Evolutionary conservation across 2,888 invertebrate species (phyloP), one percentile per base, ranked within the genome.

Genomic region (Latheticus oryzae): DNA sequence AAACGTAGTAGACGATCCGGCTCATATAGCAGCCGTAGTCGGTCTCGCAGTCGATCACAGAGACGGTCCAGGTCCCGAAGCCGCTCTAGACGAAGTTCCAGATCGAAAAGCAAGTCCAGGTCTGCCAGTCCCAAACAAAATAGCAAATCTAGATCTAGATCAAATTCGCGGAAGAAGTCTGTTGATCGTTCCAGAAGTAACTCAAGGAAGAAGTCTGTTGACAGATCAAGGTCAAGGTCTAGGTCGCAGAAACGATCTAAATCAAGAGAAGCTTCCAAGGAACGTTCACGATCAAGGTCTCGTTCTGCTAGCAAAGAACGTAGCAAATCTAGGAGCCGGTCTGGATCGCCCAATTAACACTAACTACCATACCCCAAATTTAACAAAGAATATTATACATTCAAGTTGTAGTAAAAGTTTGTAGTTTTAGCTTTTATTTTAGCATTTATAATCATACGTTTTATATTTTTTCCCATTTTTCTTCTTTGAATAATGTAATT

Each of bases 61-160:
- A 81, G 82, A 65, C 85, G 87, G 12, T 87, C 87, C 63, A 83
- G 86, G 68, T 87, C 87, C 13, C 84, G 86, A 68, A 85, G 86
- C 56, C 83, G 87, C 52, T 87, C 87, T 9, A 83, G 85, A 15
- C 70, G 69, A 40, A 67, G 71, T 47, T 66, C 68, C 54, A 65
- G 70, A 28, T 72, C 73, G 24, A 67, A 67, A 55, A 70, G 70
- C 65, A 71, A 68, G 32, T 71, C 70, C 12, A 64, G 69, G 40
- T 71, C 71, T 5, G 53, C 55, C 16, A 56, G 62, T 19, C 59
- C 57, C 13, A 65, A 67, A 8, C 40, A 24, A 17, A 33, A 71
- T 65, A 51, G 71, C 38, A 75, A 74, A 32, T 78, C 78, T 13
- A 74, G 77, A 60, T 77, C 77, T 32, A 73, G 75, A 40, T 75